Evolutionary conservation across 2,113 vertebrate genomes (phyloP).

Genomic region (Nothoprocta perdicaria): DNA sequence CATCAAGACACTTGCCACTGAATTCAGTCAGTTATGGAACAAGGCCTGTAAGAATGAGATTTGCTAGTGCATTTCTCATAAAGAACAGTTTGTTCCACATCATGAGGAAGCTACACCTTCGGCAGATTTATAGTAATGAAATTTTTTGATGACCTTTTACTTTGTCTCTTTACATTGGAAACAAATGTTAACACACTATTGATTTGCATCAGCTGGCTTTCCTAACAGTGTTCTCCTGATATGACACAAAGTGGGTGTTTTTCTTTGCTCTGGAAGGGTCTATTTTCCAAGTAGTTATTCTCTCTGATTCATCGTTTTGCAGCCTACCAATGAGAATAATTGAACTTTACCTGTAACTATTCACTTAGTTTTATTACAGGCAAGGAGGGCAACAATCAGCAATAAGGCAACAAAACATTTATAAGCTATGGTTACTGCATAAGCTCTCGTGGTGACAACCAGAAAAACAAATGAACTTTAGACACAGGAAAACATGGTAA

Average conservation of each 20-base stretch:
- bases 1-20: not conserved
- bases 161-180: slow-evolving; percentile 67
- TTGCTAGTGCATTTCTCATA: not conserved
- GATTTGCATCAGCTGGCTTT: slow-evolving; percentile 63
- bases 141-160: slow-evolving; percentile 54
- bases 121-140: slow-evolving; percentile 43
- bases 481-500: slow-evolving; percentile 1
- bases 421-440: not conserved
- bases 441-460: not conserved
- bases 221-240: slow-evolving; percentile 27
- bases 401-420: slow-evolving; percentile 61
- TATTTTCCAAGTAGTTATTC: slow-evolving; percentile 53
- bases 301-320: slow-evolving; percentile 52
- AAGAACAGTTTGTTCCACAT: not conserved
- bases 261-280: slow-evolving; percentile 35
- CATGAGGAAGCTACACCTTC: not conserved
- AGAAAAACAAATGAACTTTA: slow-evolving; percentile 53
- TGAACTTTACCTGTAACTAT: slow-evolving; percentile 7
- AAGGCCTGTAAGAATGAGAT: slow-evolving; percentile 10
- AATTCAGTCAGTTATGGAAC: not conserved
- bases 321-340: slow-evolving; percentile 23
- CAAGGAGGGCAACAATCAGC: slow-evolving; percentile 38
- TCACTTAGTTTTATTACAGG: slow-evolving; percentile 66
- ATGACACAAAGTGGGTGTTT: slow-evolving; percentile 18
- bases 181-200: slow-evolving; percentile 44